A percentile compares a stretch with the other conserved stretches of the same genome.
These are phyloP conservation scores for Microcebus tavaratra DNA, from an alignment of 2,113 vertebrate genomes.

Conservation along the genomic window DNA sequence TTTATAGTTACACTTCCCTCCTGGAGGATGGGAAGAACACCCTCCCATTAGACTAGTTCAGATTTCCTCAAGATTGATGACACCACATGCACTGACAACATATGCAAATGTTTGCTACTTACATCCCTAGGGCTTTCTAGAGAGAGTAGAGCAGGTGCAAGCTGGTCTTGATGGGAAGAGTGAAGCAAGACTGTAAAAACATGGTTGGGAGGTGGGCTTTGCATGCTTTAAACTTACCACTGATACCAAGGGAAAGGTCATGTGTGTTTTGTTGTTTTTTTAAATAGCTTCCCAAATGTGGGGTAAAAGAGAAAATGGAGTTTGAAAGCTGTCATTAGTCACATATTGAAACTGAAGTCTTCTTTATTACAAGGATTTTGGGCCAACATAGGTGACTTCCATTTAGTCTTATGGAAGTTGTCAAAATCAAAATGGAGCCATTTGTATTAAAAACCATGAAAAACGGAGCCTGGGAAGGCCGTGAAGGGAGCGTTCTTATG, in stretches of 20 bases:
- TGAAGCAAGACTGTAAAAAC: neutral
- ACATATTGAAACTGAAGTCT: neutral
- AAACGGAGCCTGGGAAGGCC: neutral
- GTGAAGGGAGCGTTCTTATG: neutral
- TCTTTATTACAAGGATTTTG: neutral
- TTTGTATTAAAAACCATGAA: neutral
- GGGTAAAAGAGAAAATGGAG: rapidly evolving
- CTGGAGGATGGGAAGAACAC: neutral
- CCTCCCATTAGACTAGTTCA: neutral
- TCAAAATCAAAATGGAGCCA: neutral
- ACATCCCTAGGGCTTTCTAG: neutral
- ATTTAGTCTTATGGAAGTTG: neutral
- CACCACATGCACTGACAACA: neutral
- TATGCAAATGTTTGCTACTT: neutral
- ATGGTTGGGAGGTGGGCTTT: neutral
- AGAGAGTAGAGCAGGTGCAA: neutral
- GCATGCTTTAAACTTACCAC: neutral
- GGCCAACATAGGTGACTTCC: neutral
- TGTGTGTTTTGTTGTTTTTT: neutral
- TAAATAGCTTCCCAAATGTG: neutral
- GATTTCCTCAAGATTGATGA: neutral
- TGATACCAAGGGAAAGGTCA: neutral
- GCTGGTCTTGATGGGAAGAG: neutral
- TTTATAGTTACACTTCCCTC: neutral
- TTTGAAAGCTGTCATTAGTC: neutral